Evolutionary conservation across 2,888 invertebrate species (phyloP), one percentile per base, ranked within the genome.

Genomic region (Pseudoips prasinana): DNA sequence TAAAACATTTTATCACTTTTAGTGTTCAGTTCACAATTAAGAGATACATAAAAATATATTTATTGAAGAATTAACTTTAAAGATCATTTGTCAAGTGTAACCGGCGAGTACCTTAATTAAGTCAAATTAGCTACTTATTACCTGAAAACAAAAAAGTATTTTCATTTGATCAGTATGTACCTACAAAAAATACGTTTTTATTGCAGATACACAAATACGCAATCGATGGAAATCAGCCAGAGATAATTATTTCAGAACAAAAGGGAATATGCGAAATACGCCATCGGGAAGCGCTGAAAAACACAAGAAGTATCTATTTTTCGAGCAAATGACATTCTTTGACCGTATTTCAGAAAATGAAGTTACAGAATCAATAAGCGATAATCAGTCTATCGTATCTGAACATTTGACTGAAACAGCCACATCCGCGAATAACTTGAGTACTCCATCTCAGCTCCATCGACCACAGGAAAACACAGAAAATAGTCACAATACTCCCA

Each of bases 61-160:
- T n/a, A n/a, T n/a, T n/a, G n/a, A n/a, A n/a, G n/a, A n/a, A n/a
- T n/a, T n/a, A n/a, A n/a, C n/a, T n/a, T n/a, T n/a, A n/a, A n/a
- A n/a, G n/a, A n/a, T n/a, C n/a, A n/a, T n/a, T n/a, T n/a, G n/a
- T n/a, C n/a, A n/a, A n/a, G n/a, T n/a, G n/a, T n/a, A n/a, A n/a
- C n/a, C n/a, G n/a, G n/a, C n/a, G n/a, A n/a, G n/a, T n/a, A n/a
- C n/a, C n/a, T n/a, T n/a, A n/a, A n/a, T n/a, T n/a, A n/a, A n/a
- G n/a, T n/a, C n/a, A n/a, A n/a, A n/a, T n/a, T n/a, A n/a, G n/a
- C n/a, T n/a, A n/a, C n/a, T n/a, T n/a, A n/a, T n/a, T n/a, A 59
- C 42, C 55, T 55, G 48, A 37, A 58, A 54, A n/a, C 25, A 14
- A 47, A 49, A 37, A 28, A 39, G 29, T 22, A 38, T 18, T 8